Conservation (phyloP, 1,140 invertebrate genomes). For the Pachypeltis micranthus region DNA sequence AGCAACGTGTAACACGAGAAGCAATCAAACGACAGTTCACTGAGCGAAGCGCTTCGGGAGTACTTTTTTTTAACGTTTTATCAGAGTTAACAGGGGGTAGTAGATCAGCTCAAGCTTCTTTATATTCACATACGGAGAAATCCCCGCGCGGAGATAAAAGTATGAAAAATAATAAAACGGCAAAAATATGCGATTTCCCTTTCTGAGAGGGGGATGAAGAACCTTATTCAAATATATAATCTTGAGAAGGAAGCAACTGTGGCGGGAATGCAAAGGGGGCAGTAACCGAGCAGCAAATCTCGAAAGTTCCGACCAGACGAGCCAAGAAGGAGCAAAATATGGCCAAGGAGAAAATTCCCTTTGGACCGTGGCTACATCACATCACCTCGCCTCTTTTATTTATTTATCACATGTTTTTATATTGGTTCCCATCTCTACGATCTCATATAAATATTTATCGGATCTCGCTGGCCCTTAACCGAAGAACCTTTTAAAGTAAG, state of each 20-base stretch:
- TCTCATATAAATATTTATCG: slow-evolving; percentile 1
- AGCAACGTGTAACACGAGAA: too few relatives aligned
- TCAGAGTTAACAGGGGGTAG: too few relatives aligned
- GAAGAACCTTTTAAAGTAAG: neutral
- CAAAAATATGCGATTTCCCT: neutral
- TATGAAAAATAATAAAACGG: neutral
- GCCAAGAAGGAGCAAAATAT: slow-evolving; percentile 1
- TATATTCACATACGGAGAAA: neutral
- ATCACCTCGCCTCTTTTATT: neutral
- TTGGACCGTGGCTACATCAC: neutral
- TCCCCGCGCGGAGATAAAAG: neutral
- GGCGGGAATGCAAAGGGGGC: neutral
- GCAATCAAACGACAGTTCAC: too few relatives aligned
- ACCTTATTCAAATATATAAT: slow-evolving; percentile 1
- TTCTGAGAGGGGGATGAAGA: neutral
- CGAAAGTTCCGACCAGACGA: neutral
- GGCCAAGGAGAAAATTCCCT: neutral
- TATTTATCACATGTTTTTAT: slow-evolving; percentile 8
- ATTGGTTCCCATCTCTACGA: neutral
- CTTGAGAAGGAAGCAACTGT: neutral
- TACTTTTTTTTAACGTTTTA: too few relatives aligned
- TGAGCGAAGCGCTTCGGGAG: too few relatives aligned
- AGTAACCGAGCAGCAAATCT: neutral
- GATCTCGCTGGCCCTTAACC: neutral
- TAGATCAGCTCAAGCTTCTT: neutral